Conservation (phyloP, 2,888 invertebrate species). For the Tortrix viridana region DNA sequence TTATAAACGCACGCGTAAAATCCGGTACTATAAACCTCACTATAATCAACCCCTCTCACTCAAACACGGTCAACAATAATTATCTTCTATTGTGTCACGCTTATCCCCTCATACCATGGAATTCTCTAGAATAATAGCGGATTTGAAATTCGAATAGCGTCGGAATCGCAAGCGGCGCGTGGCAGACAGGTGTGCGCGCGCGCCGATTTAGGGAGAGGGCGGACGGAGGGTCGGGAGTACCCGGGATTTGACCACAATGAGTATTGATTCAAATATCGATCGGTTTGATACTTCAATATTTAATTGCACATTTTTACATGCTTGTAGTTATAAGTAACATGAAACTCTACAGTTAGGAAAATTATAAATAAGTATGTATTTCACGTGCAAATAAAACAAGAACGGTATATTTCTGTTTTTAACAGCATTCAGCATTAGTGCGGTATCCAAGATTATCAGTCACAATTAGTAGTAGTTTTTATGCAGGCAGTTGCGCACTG, state of each 20-base stretch:
- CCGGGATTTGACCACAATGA: constrained; percentile 24
- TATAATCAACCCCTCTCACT: constrained; percentile 7
- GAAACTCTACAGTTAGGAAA: no score
- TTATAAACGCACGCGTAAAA: neutral
- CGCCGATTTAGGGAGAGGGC: constrained; percentile 40
- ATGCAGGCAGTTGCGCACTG: no score
- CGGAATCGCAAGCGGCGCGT: constrained; percentile 40
- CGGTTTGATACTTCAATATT: neutral
- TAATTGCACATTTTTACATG: constrained; percentile 3
- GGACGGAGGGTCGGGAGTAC: constrained; percentile 21
- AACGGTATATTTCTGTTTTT: no score
- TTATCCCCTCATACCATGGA: neutral
- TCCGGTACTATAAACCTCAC: constrained; percentile 1
- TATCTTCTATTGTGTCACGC: constrained; percentile 27
- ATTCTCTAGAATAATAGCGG: constrained; percentile 21
- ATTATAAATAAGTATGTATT: no score
- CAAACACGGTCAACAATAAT: constrained; percentile 30
- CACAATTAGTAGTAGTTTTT: no score
- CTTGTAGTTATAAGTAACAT: no score
- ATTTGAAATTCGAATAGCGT: constrained; percentile 33
- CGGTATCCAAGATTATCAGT: no score
- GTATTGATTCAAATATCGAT: constrained; percentile 11
- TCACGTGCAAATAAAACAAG: no score
- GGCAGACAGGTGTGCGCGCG: constrained; percentile 42
- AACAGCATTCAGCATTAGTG: no score